Percentiles rank a stretch among this genome's conserved stretches.
These are phyloP conservation scores for Beris morrisii DNA, from an alignment of 2,888 invertebrate species.

Conservation along the genomic window DNA sequence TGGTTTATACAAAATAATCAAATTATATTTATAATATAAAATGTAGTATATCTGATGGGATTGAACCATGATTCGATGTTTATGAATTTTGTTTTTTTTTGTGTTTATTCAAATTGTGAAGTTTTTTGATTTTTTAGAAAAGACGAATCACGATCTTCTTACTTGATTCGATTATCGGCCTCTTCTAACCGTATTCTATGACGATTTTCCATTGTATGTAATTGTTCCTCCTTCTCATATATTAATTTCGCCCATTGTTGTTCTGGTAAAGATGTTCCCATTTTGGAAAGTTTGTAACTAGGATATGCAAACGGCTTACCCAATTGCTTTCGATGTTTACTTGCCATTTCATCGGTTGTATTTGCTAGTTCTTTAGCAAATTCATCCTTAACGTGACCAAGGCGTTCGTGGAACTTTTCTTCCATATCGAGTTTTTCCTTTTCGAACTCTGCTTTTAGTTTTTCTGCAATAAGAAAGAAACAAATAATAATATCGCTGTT, in stretches of 20 bases:
- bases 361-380: slow-evolving; percentile 52
- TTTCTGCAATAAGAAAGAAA: slow-evolving; percentile 38
- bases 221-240: slow-evolving; percentile 61
- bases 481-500: too few relatives aligned
- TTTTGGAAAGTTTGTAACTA: slow-evolving; percentile 20
- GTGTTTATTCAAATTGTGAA: too few relatives aligned
- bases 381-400: slow-evolving; percentile 54
- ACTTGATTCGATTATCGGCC: slow-evolving; percentile 58
- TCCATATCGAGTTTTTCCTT: slow-evolving; percentile 73
- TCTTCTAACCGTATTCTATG: slow-evolving; percentile 56
- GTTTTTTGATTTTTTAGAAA: too few relatives aligned
- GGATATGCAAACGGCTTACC: slow-evolving; percentile 59
- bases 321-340: slow-evolving; percentile 67
- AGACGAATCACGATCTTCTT: slow-evolving; percentile 41
- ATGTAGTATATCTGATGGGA: too few relatives aligned
- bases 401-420: slow-evolving; percentile 70
- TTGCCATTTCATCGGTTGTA: slow-evolving; percentile 65
- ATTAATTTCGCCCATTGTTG: slow-evolving; percentile 61
- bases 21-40: too few relatives aligned
- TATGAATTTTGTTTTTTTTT: too few relatives aligned
- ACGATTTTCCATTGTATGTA: slow-evolving; percentile 60
- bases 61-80: too few relatives aligned
- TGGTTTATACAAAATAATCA: too few relatives aligned
- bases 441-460: slow-evolving; percentile 61
- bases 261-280: slow-evolving; percentile 48